Percentiles rank a stretch among this genome's conserved stretches.
Conservation (phyloP, 2,888 invertebrate species). For the Byasa hedistus region DNA sequence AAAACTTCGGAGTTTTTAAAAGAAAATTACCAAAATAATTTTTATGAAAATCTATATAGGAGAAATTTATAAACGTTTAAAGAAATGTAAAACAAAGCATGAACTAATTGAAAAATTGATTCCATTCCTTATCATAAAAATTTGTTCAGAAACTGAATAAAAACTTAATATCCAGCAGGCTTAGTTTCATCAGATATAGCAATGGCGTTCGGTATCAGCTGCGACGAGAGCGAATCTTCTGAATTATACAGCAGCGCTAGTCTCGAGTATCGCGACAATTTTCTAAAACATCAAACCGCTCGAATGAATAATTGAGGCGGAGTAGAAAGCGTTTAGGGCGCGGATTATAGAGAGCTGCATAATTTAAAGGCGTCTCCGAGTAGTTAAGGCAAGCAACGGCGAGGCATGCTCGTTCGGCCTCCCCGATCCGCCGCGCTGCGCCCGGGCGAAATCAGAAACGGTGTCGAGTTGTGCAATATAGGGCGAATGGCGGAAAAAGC, state of each 20-base stretch:
- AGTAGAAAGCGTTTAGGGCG: constrained; percentile 76
- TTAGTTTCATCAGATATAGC: constrained; percentile 24
- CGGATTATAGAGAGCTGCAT: constrained; percentile 78
- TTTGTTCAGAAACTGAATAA: not conserved
- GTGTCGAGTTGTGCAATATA: constrained; percentile 72
- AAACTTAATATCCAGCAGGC: constrained; percentile 18
- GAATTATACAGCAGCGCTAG: constrained; percentile 69
- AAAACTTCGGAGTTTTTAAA: too few relatives aligned
- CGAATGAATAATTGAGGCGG: constrained; percentile 76
- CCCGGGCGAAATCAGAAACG: constrained; percentile 45
- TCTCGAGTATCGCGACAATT: constrained; percentile 73
- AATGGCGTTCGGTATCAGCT: constrained; percentile 53
- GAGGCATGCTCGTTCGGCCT: constrained; percentile 39
- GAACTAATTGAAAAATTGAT: too few relatives aligned
- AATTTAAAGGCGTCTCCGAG: constrained; percentile 73
- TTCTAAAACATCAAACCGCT: constrained; percentile 78
- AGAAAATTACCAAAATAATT: constrained; percentile 2
- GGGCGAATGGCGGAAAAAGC: constrained; percentile 72
- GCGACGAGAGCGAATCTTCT: constrained; percentile 54
- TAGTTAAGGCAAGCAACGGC: constrained; percentile 57
- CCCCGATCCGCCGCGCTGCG: constrained; percentile 34
- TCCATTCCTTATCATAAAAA: too few relatives aligned
- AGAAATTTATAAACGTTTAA: constrained; percentile 1
- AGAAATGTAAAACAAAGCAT: too few relatives aligned
- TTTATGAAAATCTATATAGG: not conserved